These are phyloP conservation scores for Thrips palmi DNA, from an alignment of 1,140 invertebrate species.

Conservation along the genomic window DNA sequence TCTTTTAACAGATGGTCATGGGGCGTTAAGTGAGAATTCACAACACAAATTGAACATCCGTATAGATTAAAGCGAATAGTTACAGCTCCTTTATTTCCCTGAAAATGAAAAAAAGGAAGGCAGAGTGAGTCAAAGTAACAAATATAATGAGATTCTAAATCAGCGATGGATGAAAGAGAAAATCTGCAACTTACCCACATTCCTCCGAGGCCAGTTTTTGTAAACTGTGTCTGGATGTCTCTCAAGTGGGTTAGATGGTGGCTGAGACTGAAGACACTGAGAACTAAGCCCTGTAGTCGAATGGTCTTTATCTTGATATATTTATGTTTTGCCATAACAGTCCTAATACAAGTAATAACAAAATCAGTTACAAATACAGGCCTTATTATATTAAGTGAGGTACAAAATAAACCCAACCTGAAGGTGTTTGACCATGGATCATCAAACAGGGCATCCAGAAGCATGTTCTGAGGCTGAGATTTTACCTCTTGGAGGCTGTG, in stretches of 20 bases:
- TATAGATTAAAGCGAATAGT: slow-evolving; percentile 70
- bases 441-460: slow-evolving; percentile 60
- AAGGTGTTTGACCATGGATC: slow-evolving; percentile 68
- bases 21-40: slow-evolving; percentile 76
- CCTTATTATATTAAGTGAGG: slow-evolving; percentile 3
- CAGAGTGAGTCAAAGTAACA: too few species aligned
- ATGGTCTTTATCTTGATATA: slow-evolving; percentile 62
- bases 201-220: slow-evolving; percentile 72
- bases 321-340: slow-evolving; percentile 42
- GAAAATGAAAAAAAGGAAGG: slow-evolving; percentile 21
- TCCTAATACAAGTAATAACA: slow-evolving; percentile 26
- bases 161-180: background rate
- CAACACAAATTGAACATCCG: slow-evolving; percentile 68
- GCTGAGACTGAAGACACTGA: slow-evolving; percentile 54
- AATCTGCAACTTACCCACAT: slow-evolving; percentile 45
- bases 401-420: slow-evolving; percentile 21
- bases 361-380: slow-evolving; percentile 4
- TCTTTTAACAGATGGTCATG: slow-evolving; percentile 65
- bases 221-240: slow-evolving; percentile 67
- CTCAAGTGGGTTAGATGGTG: slow-evolving; percentile 60
- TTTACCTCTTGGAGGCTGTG: slow-evolving; percentile 77
- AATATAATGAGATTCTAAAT: slow-evolving; percentile 1
- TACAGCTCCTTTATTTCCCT: slow-evolving; percentile 91
- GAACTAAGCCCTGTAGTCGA: slow-evolving; percentile 57
- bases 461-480: slow-evolving; percentile 64